Evolutionary conservation across 2,888 invertebrate species (phyloP).

Genomic region (Pterostichus madidus): DNA sequence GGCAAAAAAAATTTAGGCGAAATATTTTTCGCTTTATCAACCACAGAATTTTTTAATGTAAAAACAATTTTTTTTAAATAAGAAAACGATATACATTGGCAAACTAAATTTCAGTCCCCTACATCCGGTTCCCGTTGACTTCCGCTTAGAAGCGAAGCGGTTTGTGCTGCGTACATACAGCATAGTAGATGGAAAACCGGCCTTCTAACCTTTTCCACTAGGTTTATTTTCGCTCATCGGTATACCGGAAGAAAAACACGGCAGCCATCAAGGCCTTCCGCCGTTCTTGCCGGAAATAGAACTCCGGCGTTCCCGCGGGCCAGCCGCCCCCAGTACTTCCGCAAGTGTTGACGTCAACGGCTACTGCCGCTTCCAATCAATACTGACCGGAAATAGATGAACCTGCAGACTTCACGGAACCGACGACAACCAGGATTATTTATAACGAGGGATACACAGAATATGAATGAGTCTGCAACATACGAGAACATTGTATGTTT

Average conservation of each 20-base stretch:
- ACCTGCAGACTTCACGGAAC: slow-evolving; percentile 42
- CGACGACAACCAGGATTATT: slow-evolving; percentile 44
- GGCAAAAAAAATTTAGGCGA: slow-evolving; percentile 13
- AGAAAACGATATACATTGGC: slow-evolving; percentile 61
- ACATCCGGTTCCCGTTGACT: slow-evolving; percentile 59
- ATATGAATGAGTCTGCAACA: slow-evolving; percentile 3
- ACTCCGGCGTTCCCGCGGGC: slow-evolving; percentile 39
- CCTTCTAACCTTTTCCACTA: background rate
- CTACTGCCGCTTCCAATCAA: slow-evolving; percentile 43
- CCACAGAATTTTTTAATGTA: background rate
- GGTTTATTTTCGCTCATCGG: slow-evolving; percentile 15
- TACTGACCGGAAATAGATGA: slow-evolving; percentile 62
- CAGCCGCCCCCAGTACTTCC: slow-evolving; percentile 52
- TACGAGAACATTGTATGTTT: background rate
- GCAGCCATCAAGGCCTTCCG: slow-evolving; percentile 66
- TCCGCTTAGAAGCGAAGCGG: slow-evolving; percentile 45
- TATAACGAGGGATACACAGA: background rate
- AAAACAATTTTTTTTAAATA: slow-evolving; percentile 43
- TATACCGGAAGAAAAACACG: slow-evolving; percentile 64
- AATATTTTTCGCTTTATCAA: slow-evolving; percentile 4
- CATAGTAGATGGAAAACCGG: background rate
- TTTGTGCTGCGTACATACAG: background rate
- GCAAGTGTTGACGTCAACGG: slow-evolving; percentile 63
- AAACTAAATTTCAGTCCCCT: slow-evolving; percentile 60
- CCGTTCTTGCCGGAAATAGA: slow-evolving; percentile 66